phyloP scores from a whole-genome alignment of 2,888 invertebrate genomes.

The Aplocera efformata region DNA sequence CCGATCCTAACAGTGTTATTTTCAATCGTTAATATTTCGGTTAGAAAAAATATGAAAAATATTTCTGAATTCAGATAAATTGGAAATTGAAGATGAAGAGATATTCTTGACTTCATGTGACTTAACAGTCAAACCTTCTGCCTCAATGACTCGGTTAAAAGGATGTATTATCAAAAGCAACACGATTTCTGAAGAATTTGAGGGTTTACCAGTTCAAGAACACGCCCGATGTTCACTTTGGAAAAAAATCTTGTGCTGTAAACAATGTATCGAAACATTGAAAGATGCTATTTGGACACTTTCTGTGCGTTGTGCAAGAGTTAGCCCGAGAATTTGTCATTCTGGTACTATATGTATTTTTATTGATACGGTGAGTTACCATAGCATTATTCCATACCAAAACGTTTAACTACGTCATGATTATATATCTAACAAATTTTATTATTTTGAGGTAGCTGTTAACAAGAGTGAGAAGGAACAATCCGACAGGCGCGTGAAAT shows the following conservation, averaged over 20 bases:
- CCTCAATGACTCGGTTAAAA: constrained; percentile 41
- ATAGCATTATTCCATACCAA: too few species aligned
- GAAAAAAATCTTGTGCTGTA: constrained; percentile 51
- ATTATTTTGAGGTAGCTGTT: constrained; percentile 45
- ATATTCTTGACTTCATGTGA: constrained; percentile 57
- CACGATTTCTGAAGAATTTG: constrained; percentile 35
- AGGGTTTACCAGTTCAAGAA: constrained; percentile 16
- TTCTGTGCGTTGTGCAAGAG: constrained; percentile 65
- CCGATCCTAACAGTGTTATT: constrained; percentile 58
- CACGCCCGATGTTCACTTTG: constrained; percentile 33
- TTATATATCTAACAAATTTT: constrained; percentile 1
- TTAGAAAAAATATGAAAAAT: constrained; percentile 5
- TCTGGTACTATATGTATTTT: constrained; percentile 46
- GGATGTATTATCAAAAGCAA: constrained; percentile 50
- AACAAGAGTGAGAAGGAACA: constrained; percentile 50
- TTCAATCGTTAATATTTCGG: constrained; percentile 31
- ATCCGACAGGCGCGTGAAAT: constrained; percentile 48
- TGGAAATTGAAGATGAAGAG: constrained; percentile 50
- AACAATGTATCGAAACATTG: constrained; percentile 37
- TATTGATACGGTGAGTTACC: constrained; percentile 55
- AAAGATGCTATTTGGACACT: constrained; percentile 50
- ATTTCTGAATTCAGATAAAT: constrained; percentile 39
- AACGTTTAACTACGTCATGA: too few species aligned
- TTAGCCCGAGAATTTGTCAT: constrained; percentile 43
- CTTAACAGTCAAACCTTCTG: constrained; percentile 42